Evolutionary conservation across 1,140 invertebrate species (phyloP), one percentile per base, ranked within the genome.

Genomic region (Trachelipus rathkii): DNA sequence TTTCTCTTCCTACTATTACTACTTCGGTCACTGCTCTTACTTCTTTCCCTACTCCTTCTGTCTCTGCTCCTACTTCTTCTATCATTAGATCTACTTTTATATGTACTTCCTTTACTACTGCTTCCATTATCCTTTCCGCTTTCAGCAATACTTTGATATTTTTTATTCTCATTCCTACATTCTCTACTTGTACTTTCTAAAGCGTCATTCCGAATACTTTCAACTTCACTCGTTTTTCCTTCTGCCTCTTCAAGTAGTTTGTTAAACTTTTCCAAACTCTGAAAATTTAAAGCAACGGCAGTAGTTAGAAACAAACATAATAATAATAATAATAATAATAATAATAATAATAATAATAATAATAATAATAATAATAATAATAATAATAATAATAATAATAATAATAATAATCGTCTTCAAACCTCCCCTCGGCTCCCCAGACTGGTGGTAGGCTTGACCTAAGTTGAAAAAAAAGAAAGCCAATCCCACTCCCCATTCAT

Each of bases 231-330:
- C 21, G 60, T 77, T 46, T 74, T 75, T 66, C 70, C 82, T 84
- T 89, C 86, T n/a, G 87, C 86, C 82, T 87, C 84, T 24, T 77
- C 82, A 23, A 82, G 72, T 19, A 82, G 72, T 53, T 82, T 76
- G 71, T 82, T 66, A 71, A 78, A 82, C 73, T 78, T 81, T 24
- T 77, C 79, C 45, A 82, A 73, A 7, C 73, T 75, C 79, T 80
- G 79, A 11, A 76, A 77, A 77, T 15, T 74, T 33, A 33, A 33
- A 33, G 33, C 33, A 33, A 33, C 33, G 6, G 6, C 2, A 33
- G 33, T 3, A 3, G 33, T 33, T 6, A 33, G 33, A 33, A 33
- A 33, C 33, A 33, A 33, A 33, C 33, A 33, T n/a, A 33, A 33
- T 33, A 33, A 33, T 33, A 33, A 33, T 33, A 33, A 33, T 33